phyloP scores from a whole-genome alignment of 1,140 invertebrate genomes.

The Diorhabda carinulata region DNA sequence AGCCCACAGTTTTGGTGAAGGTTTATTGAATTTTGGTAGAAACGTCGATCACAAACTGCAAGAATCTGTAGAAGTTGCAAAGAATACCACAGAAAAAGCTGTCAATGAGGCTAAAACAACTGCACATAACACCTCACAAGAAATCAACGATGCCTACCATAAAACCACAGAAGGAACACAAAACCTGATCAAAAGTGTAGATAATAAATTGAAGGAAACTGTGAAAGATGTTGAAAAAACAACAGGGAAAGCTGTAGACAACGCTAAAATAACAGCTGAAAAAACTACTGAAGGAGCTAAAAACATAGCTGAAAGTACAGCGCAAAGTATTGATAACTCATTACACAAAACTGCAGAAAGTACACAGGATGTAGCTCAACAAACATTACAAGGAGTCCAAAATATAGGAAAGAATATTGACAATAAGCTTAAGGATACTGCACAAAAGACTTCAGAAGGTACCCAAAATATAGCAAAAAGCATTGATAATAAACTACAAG shows the following conservation, averaged over 20 bases:
- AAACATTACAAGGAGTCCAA: constrained; percentile 20
- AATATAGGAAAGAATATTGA: constrained; percentile 25
- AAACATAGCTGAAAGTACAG: constrained; percentile 11
- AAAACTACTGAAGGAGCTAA: constrained; percentile 14
- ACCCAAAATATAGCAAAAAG: constrained; percentile 20
- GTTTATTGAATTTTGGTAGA: constrained; percentile 6
- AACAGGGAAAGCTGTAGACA: background rate
- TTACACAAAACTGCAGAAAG: constrained; percentile 23
- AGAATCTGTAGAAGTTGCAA: constrained; percentile 19
- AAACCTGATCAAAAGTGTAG: constrained; percentile 22
- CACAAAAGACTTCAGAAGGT: constrained; percentile 19
- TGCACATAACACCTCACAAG: constrained; percentile 17
- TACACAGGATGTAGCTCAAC: constrained; percentile 6
- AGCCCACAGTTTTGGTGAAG: background rate
- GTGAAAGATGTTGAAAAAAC: constrained; percentile 21
- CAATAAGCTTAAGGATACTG: constrained; percentile 24
- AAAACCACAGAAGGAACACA: constrained; percentile 9
- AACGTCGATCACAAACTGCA: constrained; percentile 23
- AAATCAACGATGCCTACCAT: constrained; percentile 15
- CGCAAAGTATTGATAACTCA: constrained; percentile 22
- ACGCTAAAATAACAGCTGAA: constrained; percentile 13
- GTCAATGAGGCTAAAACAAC: constrained; percentile 6
- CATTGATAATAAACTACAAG: constrained; percentile 23
- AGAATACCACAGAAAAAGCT: constrained; percentile 14
- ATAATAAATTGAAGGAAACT: constrained; percentile 21